Evolutionary conservation across 2,888 invertebrate species (phyloP).

Genomic region (Rhingia rostrata): DNA sequence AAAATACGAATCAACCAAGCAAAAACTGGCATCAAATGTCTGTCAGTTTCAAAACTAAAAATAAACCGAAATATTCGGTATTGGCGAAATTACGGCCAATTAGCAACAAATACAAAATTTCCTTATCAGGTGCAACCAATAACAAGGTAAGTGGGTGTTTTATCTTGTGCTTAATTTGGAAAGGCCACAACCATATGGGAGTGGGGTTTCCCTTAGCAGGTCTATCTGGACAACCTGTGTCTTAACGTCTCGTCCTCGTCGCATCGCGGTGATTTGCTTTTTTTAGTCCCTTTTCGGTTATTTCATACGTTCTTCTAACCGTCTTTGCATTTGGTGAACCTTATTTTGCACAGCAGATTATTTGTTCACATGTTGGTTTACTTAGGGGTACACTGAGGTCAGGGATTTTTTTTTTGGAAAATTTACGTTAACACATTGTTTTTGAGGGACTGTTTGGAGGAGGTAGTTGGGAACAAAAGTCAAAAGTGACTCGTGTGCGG

Average conservation of each 20-base stretch:
- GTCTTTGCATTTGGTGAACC: conserved; percentile 51
- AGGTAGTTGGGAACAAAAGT: conserved; percentile 5
- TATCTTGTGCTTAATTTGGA: neutral
- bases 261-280: conserved; percentile 28
- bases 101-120: conserved; percentile 67
- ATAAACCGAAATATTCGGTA: conserved; percentile 73
- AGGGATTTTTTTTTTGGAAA: too few species aligned
- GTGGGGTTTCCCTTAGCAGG: conserved; percentile 1
- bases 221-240: conserved; percentile 5
- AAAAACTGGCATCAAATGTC: conserved; percentile 72
- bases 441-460: too few species aligned
- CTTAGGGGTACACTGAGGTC: too few species aligned
- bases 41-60: conserved; percentile 70
- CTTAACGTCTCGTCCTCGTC: too few species aligned
- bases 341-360: neutral
- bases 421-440: too few species aligned
- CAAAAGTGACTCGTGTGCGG: conserved; percentile 10
- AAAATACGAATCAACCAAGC: conserved; percentile 10
- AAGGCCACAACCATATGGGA: neutral
- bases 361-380: too few species aligned
- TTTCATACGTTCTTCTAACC: conserved; percentile 33
- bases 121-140: conserved; percentile 48
- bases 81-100: conserved; percentile 70
- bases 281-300: conserved; percentile 32
- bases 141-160: conserved; percentile 54